Evolutionary conservation across 2,888 invertebrate genomes (phyloP).

Genomic region (Lapara coniferarum): DNA sequence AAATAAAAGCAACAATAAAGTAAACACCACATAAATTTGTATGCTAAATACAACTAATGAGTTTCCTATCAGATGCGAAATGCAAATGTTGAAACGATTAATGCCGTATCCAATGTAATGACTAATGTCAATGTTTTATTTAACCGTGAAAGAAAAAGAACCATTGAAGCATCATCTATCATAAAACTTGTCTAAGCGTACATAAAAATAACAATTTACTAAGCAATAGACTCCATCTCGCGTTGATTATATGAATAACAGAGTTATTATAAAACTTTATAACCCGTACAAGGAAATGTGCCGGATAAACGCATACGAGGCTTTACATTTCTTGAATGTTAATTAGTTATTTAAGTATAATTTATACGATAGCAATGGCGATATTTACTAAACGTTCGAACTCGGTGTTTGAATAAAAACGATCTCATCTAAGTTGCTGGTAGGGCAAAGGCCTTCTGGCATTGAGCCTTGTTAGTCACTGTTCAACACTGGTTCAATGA

Average conservation of each 20-base stretch:
- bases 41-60: slow-evolving; percentile 13
- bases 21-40: slow-evolving; percentile 8
- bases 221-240: slow-evolving; percentile 65
- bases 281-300: slow-evolving; percentile 54
- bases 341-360: slow-evolving; percentile 25
- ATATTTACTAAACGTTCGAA: slow-evolving; percentile 18
- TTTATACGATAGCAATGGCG: slow-evolving; percentile 20
- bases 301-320: slow-evolving; percentile 26
- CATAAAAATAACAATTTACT: slow-evolving; percentile 52
- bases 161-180: slow-evolving; percentile 7
- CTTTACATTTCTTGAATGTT: slow-evolving; percentile 25
- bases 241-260: slow-evolving; percentile 60
- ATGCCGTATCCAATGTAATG: slow-evolving; percentile 9
- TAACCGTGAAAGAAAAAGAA: slow-evolving; percentile 3
- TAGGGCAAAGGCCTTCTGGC: slow-evolving; percentile 23
- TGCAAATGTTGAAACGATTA: slow-evolving; percentile 1
- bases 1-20: background rate
- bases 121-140: background rate
- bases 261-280: slow-evolving; percentile 41
- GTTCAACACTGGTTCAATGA: slow-evolving; percentile 13
- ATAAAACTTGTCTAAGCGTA: slow-evolving; percentile 32
- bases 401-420: slow-evolving; percentile 23
- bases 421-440: slow-evolving; percentile 8
- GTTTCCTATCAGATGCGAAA: slow-evolving; percentile 14
- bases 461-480: slow-evolving; percentile 22